A percentile compares a stretch with the other conserved stretches of the same genome.
phyloP scores from a whole-genome alignment of 2,888 invertebrate species.

The Adela reaumurella region DNA sequence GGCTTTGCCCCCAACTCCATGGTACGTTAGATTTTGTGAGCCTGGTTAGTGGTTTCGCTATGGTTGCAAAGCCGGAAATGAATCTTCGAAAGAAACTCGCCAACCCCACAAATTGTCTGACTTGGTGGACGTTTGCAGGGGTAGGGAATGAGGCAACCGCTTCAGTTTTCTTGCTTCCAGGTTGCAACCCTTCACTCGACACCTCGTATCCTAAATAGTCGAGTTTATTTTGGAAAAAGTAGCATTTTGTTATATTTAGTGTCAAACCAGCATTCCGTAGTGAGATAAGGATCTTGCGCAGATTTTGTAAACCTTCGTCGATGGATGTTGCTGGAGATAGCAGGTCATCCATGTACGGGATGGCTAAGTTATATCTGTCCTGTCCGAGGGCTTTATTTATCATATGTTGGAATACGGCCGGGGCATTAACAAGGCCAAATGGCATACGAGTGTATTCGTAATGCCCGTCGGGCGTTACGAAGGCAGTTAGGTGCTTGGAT shows the following conservation, averaged over 20 bases:
- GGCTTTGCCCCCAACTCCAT: constrained; percentile 1
- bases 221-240: constrained; percentile 14
- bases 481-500: constrained; percentile 18
- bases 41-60: constrained; percentile 4
- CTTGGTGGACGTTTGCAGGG: constrained; percentile 2
- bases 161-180: constrained; percentile 3
- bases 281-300: constrained; percentile 13
- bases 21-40: constrained; percentile 4
- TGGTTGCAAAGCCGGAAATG: constrained; percentile 1
- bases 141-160: constrained; percentile 4
- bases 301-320: constrained; percentile 12
- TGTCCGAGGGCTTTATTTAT: constrained; percentile 12
- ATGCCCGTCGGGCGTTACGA: constrained; percentile 18
- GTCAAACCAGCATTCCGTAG: constrained; percentile 15
- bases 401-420: constrained; percentile 16
- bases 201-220: constrained; percentile 10
- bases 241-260: constrained; percentile 18
- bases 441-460: constrained; percentile 16
- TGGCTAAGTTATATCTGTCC: constrained; percentile 4
- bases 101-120: constrained; percentile 5
- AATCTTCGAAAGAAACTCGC: constrained; percentile 6
- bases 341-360: constrained; percentile 16
- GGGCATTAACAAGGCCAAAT: constrained; percentile 15
- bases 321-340: neutral
- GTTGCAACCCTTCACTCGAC: constrained; percentile 1